Percentiles rank a stretch among this genome's conserved stretches.
phyloP scores from a whole-genome alignment of 2,113 vertebrate species.

The Myanophis thanlyinensis region DNA sequence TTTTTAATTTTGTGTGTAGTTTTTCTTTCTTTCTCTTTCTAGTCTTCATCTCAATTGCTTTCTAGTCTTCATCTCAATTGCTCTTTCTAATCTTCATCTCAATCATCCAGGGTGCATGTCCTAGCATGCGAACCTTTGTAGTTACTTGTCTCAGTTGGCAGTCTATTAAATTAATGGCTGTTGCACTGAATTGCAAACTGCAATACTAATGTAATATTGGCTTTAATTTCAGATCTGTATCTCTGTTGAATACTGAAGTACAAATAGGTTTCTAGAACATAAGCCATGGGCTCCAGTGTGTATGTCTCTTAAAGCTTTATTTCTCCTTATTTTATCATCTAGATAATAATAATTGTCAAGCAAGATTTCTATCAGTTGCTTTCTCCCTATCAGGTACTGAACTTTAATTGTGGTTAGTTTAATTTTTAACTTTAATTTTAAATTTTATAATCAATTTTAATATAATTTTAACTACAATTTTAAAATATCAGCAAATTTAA shows the following conservation, averaged over 20 bases:
- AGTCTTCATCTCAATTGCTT: background rate
- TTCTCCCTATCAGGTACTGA: background rate
- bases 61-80: background rate
- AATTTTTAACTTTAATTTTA: no score
- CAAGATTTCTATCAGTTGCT: background rate
- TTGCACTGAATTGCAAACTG: background rate
- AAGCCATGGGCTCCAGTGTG: background rate
- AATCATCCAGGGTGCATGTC: background rate
- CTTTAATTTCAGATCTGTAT: background rate
- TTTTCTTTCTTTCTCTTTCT: background rate
- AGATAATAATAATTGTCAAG: background rate
- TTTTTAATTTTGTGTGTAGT: background rate
- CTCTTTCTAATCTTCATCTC: background rate
- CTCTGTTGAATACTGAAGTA: background rate
- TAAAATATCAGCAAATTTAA: no score
- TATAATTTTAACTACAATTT: no score
- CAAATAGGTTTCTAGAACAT: background rate
- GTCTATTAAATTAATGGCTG: background rate
- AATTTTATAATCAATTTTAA: no score
- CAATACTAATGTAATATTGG: background rate
- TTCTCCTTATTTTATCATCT: background rate
- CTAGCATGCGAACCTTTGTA: background rate
- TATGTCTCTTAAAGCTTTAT: background rate
- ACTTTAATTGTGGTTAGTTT: no score
- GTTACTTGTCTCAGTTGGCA: background rate